Base-by-base conservation (phyloP, 2,888 invertebrate genomes). In the Escarpia spicata region DNA sequence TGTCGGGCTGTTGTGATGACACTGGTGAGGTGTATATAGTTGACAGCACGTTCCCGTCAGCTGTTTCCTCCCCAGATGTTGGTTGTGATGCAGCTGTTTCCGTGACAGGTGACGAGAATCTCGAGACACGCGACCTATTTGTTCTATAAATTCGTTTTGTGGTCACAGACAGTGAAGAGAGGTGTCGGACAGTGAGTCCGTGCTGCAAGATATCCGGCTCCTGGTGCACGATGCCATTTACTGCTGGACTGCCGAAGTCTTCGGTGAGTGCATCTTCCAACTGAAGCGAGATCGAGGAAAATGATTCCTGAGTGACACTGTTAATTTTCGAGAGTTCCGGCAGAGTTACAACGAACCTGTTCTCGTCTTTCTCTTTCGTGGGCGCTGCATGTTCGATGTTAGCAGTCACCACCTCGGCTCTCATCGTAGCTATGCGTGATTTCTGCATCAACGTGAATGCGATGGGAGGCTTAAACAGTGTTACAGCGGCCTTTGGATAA, bases 381-480 rank as follows among this genome's bases (percentile, higher is more conserved):
- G 75, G 26, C 19, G 19, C 26, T 26, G 75, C 19, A 1, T 15
- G 19, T 75, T 75, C 75, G 26, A 75, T 26, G 19, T 6, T 26
- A 19, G 75, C 75, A 15, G 26, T 26, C 26, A 75, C 6, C 26
- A 26, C 75, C 75, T 75, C 75, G 26, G 19, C 3, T 26, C 19
- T 75, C 75, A n/a, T 4, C 4, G 75, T 6, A 75, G 75, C 75
- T 75, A 26, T 26, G 26, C 75, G 75, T 75, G 75, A 26, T 75
- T 75, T 75, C 19, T 75, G 75, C 4, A 26, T 75, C 75, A 75
- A 75, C 19, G 26, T 26, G 75, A 75, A 75, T 26, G 75, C 75
- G 15, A 75, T 75, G 26, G 75, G 75, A 75, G 75, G 75, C n/a
- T 75, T 75, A 75, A 75, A 75, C 75, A 75, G 75, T n/a, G 75